phyloP scores from a whole-genome alignment of 2,113 vertebrate genomes.

The Platichthys stellatus region DNA sequence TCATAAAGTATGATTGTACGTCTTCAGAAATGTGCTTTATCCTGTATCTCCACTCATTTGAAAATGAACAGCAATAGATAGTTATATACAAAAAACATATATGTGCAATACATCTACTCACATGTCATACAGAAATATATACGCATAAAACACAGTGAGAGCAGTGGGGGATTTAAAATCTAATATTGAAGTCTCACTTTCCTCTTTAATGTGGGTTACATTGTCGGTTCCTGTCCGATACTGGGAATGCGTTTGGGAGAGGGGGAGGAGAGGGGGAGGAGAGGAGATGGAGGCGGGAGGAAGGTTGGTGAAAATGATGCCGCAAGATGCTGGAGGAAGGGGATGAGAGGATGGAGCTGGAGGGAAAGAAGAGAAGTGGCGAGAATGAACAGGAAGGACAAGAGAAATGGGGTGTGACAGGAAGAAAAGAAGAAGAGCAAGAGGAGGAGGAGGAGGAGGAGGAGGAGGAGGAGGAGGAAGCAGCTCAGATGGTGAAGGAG shows the following conservation, averaged over 20 bases:
- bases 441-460: neutral
- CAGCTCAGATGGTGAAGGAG: no score
- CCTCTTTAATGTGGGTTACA: slow-evolving; percentile 58
- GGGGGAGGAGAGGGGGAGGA: no score
- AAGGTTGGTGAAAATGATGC: no score
- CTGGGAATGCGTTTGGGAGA: slow-evolving; percentile 15
- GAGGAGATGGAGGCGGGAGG: no score
- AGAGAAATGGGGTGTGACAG: neutral
- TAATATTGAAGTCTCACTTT: slow-evolving; percentile 5
- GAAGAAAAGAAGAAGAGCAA: neutral
- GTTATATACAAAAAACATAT: slow-evolving; percentile 22
- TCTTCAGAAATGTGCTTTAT: slow-evolving; percentile 58
- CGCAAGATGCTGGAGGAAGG: no score
- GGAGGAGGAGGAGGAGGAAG: slow-evolving; percentile 4
- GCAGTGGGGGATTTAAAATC: slow-evolving; percentile 6
- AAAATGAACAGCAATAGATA: slow-evolving; percentile 72
- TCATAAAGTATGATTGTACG: slow-evolving; percentile 60
- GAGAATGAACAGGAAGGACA: neutral
- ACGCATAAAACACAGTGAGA: neutral
- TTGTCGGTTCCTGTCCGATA: slow-evolving; percentile 24
- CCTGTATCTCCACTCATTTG: slow-evolving; percentile 40
- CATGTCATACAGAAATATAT: slow-evolving; percentile 4
- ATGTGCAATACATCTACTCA: slow-evolving; percentile 51
- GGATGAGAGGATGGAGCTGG: no score
- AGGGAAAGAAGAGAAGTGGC: no score